Evolutionary conservation across 2,797 vertebrate species (phyloP).

Genomic region (Bradypus variegatus): DNA sequence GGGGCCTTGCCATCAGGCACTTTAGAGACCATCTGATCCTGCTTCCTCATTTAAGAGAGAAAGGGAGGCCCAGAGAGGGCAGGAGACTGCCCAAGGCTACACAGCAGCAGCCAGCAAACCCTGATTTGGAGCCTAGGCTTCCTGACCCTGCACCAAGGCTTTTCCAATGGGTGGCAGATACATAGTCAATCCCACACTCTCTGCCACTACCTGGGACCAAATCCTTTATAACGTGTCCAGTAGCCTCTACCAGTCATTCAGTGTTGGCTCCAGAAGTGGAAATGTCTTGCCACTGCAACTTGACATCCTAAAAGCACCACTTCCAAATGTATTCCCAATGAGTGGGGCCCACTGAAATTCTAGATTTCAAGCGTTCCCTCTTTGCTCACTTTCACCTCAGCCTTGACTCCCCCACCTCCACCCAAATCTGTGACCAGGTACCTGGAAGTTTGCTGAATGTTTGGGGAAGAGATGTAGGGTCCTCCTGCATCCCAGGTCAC

Average conservation of each 20-base stretch:
- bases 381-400: not conserved
- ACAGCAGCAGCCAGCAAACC: not conserved
- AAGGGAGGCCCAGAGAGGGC: not conserved
- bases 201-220: accelerated
- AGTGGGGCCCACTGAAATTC: not conserved
- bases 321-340: no score
- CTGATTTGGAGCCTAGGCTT: not conserved
- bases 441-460: not conserved
- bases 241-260: not conserved
- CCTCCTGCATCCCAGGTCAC: not conserved
- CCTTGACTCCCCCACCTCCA: not conserved
- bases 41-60: not conserved
- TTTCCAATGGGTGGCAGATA: no score
- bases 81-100: not conserved
- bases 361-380: not conserved
- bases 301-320: not conserved
- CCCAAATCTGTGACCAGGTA: not conserved
- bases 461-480: not conserved
- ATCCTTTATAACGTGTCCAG: not conserved
- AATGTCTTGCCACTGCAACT: not conserved
- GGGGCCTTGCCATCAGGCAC: not conserved
- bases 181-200: not conserved
- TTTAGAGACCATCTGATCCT: not conserved
- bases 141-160: not conserved
- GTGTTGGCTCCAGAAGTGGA: not conserved